Conservation (phyloP, 2,113 vertebrate species). For the Triplophysa tibetana region DNA sequence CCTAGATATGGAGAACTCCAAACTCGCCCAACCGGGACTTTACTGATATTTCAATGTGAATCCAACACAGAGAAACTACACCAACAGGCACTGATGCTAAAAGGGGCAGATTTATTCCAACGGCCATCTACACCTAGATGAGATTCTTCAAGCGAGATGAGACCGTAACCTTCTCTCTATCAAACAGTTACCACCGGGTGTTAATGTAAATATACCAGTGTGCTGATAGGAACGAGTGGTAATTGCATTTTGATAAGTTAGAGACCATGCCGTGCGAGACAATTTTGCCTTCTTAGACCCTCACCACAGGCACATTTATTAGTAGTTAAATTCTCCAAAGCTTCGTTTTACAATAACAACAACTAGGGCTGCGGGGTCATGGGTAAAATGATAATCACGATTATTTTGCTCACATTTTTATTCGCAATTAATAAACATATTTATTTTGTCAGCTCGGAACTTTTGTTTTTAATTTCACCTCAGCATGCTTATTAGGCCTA, state of each 20-base stretch:
- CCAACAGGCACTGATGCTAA: conserved; percentile 15
- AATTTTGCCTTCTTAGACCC: neutral
- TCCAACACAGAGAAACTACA: neutral
- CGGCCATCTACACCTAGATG: conserved; percentile 1
- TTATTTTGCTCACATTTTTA: too few relatives aligned
- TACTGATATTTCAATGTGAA: neutral
- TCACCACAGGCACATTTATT: neutral
- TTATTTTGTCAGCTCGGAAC: too few relatives aligned
- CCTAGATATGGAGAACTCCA: neutral
- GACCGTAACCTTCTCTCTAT: conserved; percentile 19
- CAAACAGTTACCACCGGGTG: conserved; percentile 1
- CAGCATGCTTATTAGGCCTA: too few relatives aligned
- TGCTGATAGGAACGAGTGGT: conserved; percentile 13
- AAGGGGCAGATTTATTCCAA: neutral
- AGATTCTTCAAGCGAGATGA: conserved; percentile 16
- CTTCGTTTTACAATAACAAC: neutral
- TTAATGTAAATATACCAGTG: conserved; percentile 29
- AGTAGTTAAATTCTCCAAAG: neutral
- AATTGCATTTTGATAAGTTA: conserved; percentile 30
- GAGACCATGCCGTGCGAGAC: neutral
- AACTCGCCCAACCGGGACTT: neutral
- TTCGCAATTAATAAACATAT: too few relatives aligned
- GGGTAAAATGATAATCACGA: too few relatives aligned
- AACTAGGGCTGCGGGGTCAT: too few relatives aligned
- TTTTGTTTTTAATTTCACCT: too few relatives aligned